Evolutionary conservation across 2,113 vertebrate genomes (phyloP), one percentile per base, ranked within the genome.

Genomic region (Xenopus laevis): DNA sequence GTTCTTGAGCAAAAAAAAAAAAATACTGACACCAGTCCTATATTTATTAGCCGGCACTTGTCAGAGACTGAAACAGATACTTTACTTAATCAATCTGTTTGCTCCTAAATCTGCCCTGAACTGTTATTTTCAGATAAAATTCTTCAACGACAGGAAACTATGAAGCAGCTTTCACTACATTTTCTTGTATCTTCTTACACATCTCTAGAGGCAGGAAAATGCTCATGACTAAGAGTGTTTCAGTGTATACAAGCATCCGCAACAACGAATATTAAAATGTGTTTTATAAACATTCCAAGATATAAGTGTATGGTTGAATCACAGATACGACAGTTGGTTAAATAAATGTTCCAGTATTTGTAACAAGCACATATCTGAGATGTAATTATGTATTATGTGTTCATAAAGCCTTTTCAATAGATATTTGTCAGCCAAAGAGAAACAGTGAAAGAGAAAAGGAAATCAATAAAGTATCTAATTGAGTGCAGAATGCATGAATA

Each of bases 111-210:
- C 73, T 63, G 57, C 20, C 30, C 57, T 7, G 40, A 21, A 50
- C 65, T 66, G 18, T 30, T 58, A 74, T 74, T 66, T 66, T 74
- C 71, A 67, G 53, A 64, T 61, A 21, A 68, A 68, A 60, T 13
- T 20, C 17, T 20, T 13, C 17, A 4, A 9, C 33, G 6, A 40
- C 33, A 68, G 59, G 60, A 61, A 74, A 50, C 44, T 75, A 23
- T 46, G 40, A 66, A 13, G 57, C 13, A 45, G 66, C 33, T 59
- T 12, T 16, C 47, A 53, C 60, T 58, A 4, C 17, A 18, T 10
- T 58, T 16, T 63, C 40, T 13, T 27, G 20, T 59, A 47, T 74
- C 21, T 53, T 67, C 20, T 67, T 50, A 67, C 53, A 74, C 11
- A 20, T 67, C 57, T 17, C 58, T 30, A 20, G n/a, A 15, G 17